A percentile compares a stretch with the other conserved stretches of the same genome.
Conservation (phyloP, 2,113 vertebrate genomes). For the Papio anubis region DNA sequence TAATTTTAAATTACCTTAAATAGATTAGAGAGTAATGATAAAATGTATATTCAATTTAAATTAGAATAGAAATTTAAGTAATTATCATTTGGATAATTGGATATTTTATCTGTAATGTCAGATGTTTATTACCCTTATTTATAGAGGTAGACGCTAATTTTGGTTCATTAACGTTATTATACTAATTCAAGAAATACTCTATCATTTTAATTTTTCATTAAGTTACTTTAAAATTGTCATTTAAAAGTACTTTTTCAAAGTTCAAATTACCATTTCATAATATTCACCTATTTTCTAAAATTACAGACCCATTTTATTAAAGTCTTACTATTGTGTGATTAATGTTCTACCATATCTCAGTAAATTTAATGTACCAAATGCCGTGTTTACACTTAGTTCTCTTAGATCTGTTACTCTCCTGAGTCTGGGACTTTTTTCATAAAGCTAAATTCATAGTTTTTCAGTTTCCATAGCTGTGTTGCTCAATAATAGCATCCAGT, state of each 20-base stretch:
- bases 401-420: neutral
- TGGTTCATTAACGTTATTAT: slow-evolving; percentile 36
- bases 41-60: neutral
- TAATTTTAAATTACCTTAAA: slow-evolving; percentile 14
- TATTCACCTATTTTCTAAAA: slow-evolving; percentile 36
- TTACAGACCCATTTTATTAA: neutral
- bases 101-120: neutral
- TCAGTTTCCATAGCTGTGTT: neutral
- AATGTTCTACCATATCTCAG: slow-evolving; percentile 13
- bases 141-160: neutral
- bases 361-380: slow-evolving; percentile 39
- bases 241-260: slow-evolving; percentile 32
- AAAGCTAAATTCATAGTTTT: slow-evolving; percentile 44
- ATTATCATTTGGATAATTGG: neutral
- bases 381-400: neutral
- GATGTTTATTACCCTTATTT: neutral
- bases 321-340: neutral
- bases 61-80: slow-evolving; percentile 25
- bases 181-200: neutral
- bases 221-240: neutral
- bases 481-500: slow-evolving; percentile 44
- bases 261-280: neutral
- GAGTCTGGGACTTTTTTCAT: neutral
- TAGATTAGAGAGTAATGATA: neutral
- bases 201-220: slow-evolving; percentile 14